A percentile compares a stretch with the other conserved stretches of the same genome.
Conservation (phyloP, 2,797 vertebrate species). For the Vireo griseus region DNA sequence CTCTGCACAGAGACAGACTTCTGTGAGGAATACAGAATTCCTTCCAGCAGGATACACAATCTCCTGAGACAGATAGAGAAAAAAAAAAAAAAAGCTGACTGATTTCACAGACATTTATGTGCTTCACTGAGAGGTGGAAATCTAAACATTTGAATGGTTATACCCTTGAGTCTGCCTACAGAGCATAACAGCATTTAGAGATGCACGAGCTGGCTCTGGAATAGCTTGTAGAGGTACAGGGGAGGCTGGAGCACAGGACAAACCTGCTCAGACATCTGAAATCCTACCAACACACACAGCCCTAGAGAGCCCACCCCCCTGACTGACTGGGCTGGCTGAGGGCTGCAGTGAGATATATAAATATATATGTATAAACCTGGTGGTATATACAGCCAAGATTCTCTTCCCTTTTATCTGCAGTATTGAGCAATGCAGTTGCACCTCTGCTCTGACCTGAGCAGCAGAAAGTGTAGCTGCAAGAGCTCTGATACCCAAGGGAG, state of each 20-base stretch:
- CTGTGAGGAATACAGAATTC: neutral
- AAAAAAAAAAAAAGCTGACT: neutral
- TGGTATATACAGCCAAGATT: neutral
- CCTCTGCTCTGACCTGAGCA: neutral
- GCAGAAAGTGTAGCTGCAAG: neutral
- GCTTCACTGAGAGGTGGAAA: neutral
- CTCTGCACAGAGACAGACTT: neutral
- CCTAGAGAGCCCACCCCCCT: neutral
- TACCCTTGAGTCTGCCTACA: neutral
- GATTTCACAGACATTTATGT: neutral
- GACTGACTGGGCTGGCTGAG: neutral
- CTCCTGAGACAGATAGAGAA: neutral
- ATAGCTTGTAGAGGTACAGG: neutral
- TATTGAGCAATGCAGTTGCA: neutral
- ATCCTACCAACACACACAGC: neutral
- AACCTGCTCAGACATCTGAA: neutral
- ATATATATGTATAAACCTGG: neutral
- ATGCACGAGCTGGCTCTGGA: neutral
- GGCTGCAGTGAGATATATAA: neutral
- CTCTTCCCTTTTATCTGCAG: neutral
- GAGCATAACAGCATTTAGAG: accelerated
- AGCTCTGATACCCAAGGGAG: neutral
- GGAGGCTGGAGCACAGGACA: neutral
- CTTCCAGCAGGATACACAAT: neutral
- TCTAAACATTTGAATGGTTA: neutral